These are phyloP conservation scores for Oasisia sp. DNA, from an alignment of 2,888 invertebrate genomes.

Conservation along the genomic window DNA sequence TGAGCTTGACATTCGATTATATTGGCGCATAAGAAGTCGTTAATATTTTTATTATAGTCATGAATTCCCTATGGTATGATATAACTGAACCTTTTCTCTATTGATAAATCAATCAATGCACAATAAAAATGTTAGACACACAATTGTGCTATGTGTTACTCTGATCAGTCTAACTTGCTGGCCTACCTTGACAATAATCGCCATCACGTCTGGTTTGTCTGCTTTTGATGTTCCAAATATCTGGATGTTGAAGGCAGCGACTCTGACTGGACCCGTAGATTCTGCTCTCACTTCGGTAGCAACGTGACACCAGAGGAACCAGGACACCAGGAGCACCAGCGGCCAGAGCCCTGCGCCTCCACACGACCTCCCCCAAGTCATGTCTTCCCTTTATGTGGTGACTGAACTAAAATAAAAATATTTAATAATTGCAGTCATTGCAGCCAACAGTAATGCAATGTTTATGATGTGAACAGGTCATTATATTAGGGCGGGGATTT, in stretches of 20 bases:
- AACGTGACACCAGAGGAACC: background rate
- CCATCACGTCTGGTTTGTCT: slow-evolving; percentile 41
- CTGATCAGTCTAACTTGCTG: background rate
- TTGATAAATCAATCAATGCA: background rate
- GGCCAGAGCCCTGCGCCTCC: background rate
- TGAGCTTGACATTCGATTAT: too few relatives aligned
- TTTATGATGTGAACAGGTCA: too few relatives aligned
- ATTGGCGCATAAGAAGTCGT: too few relatives aligned
- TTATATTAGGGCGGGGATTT: too few relatives aligned
- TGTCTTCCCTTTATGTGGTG: background rate
- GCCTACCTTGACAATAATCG: slow-evolving; percentile 43
- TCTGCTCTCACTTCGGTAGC: too few relatives aligned
- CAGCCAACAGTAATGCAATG: too few relatives aligned
- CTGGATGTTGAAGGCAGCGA: slow-evolving; percentile 46
- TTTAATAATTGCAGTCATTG: too few relatives aligned
- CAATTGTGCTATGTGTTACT: background rate
- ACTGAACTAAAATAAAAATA: too few relatives aligned
- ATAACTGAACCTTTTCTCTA: background rate
- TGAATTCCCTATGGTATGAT: background rate
- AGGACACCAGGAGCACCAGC: background rate
- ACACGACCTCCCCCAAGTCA: background rate
- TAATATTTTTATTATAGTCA: background rate
- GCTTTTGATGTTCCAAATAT: slow-evolving; percentile 46
- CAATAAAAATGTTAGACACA: background rate
- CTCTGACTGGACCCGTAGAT: background rate